A percentile compares a stretch with the other conserved stretches of the same genome.
These are phyloP conservation scores for Hyperoodon ampullatus DNA, from an alignment of 2,113 vertebrate species.

Conservation along the genomic window DNA sequence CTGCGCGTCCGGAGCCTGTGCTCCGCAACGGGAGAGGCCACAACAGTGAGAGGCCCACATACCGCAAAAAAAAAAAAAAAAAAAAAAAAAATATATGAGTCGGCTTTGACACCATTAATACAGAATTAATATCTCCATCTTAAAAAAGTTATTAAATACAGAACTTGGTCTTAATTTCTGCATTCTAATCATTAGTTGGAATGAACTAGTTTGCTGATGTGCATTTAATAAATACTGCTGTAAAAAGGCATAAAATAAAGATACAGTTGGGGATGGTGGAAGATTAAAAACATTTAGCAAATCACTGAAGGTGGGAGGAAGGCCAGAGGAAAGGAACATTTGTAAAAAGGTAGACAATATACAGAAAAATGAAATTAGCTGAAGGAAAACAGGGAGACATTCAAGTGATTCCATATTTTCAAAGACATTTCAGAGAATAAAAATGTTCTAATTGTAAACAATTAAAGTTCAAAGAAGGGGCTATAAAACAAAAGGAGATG, in stretches of 20 bases:
- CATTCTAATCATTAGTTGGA: neutral
- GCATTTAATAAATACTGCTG: neutral
- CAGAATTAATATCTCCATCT: neutral
- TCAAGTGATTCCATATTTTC: neutral
- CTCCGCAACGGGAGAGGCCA: too few species aligned
- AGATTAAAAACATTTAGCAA: neutral
- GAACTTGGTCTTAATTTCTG: neutral
- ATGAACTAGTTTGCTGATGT: neutral
- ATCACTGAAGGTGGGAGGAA: neutral
- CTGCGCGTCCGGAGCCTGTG: too few species aligned
- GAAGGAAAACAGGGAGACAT: neutral
- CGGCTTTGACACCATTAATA: neutral
- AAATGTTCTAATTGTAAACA: neutral
- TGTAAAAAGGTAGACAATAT: neutral
- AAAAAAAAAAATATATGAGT: neutral
- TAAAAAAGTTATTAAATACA: neutral
- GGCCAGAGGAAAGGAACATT: neutral
- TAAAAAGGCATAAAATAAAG: neutral
- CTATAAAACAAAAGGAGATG: neutral
- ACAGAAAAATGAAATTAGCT: neutral
- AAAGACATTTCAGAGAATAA: neutral
- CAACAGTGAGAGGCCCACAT: too few species aligned
- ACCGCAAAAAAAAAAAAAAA: too few species aligned
- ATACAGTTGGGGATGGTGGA: neutral
- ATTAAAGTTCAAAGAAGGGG: neutral